Evolutionary conservation across 2,113 vertebrate genomes (phyloP), one percentile per base, ranked within the genome.

Genomic region (Parotia lawesii): DNA sequence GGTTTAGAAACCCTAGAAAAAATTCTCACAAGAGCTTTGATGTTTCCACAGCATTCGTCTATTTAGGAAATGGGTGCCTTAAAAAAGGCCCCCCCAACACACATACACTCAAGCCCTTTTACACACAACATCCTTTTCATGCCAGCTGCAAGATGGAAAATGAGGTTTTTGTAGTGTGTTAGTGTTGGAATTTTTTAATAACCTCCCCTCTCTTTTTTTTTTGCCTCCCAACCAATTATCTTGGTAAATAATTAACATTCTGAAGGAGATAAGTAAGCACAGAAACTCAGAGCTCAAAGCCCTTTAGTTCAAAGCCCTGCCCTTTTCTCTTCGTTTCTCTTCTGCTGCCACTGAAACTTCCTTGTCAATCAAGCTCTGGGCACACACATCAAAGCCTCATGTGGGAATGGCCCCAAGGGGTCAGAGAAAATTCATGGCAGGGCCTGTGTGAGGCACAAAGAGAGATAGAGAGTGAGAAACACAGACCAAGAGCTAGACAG

Each of bases 351-450:
- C 98, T 96, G 94, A 97, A 98, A 97, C 96, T 97, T 98, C 97
- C 98, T 98, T 98, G 98, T 98, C 97, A 97, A 94, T 95, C 96
- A 96, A 95, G 96, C 96, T 98, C 98, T 98, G 97, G 98, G 98
- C 98, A 99, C 98, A 98, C 97, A 98, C 98, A 98, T 99, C 98
- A 99, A 99, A 99, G 98, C 96, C 92, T 93, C 89, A 77, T 94
- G 93, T 97, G 97, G 97, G 97, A 98, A 98, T 96, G 97, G 97
- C 98, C 97, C 96, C 29, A 97, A 98, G 97, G 97, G 97, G 97
- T 98, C 95, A 97, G 86, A 93, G 97, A 97, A 98, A 96, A 98
- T 98, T 98, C 98, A 97, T 97, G 96, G 96, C 97, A 98, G 97
- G 92, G 97, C 95, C 97, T 96, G 81, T 76, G 76, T 82, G 90